Evolutionary conservation across 2,113 vertebrate species (phyloP).

Genomic region (Phaetusa simplex): DNA sequence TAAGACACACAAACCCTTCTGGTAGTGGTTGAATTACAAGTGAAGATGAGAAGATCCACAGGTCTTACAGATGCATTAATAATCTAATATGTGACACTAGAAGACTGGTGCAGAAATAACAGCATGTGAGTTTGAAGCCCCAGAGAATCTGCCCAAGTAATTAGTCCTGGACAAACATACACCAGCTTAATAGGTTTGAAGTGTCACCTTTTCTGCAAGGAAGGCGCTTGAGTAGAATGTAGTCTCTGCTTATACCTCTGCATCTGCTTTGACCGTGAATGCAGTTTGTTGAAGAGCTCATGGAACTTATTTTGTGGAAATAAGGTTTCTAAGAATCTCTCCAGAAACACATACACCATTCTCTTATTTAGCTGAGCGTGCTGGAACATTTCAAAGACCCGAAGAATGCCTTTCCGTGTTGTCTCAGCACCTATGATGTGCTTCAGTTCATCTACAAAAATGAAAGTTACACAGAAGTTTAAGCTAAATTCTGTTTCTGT

Average conservation of each 20-base stretch:
- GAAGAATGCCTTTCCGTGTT: constrained; percentile 94
- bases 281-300: constrained; percentile 96
- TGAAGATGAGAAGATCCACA: constrained; percentile 75
- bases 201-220: constrained; percentile 97
- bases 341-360: constrained; percentile 94
- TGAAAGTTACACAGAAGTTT: not conserved
- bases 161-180: constrained; percentile 73
- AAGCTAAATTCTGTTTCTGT: not conserved
- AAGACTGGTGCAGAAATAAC: constrained; percentile 76
- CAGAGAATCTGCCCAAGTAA: constrained; percentile 73
- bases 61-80: constrained; percentile 74
- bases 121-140: constrained; percentile 73
- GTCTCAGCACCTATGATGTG: constrained; percentile 89
- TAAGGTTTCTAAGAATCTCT: constrained; percentile 97
- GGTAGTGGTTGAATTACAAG: constrained; percentile 73
- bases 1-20: constrained; percentile 71
- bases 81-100: constrained; percentile 74
- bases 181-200: constrained; percentile 67
- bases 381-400: constrained; percentile 99
- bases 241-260: constrained; percentile 91
- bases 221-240: constrained; percentile 82
- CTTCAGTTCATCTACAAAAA: constrained; percentile 81
- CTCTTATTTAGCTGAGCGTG: constrained; percentile 94
- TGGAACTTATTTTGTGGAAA: constrained; percentile 97
- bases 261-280: constrained; percentile 92